Conservation (phyloP, 2,113 vertebrate genomes). For the Hucho hucho region DNA sequence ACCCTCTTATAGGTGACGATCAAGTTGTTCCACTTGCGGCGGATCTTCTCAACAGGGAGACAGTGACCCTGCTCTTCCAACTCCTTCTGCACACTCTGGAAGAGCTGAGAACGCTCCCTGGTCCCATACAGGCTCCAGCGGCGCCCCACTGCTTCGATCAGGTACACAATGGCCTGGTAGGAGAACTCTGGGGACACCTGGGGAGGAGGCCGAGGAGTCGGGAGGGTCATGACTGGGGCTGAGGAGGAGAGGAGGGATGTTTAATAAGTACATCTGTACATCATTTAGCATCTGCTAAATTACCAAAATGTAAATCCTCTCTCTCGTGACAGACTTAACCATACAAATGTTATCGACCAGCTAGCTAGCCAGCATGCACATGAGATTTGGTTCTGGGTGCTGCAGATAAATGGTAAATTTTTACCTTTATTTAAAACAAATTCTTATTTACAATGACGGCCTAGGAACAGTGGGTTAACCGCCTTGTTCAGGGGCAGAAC, state of each 20-base stretch:
- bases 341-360: no score
- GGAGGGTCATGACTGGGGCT: constrained; percentile 40
- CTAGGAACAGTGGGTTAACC: no score
- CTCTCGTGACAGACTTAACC: no score
- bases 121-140: constrained; percentile 74
- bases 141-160: constrained; percentile 72
- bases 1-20: constrained; percentile 79
- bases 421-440: no score
- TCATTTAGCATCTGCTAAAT: no score
- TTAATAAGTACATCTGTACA: background rate
- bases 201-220: constrained; percentile 20
- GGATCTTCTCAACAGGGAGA: constrained; percentile 73
- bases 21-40: constrained; percentile 80
- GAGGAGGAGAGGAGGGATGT: background rate
- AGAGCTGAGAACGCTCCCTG: constrained; percentile 74
- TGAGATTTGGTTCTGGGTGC: no score
- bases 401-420: no score
- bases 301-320: background rate
- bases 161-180: constrained; percentile 68
- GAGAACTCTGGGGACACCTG: constrained; percentile 69
- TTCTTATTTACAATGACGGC: no score
- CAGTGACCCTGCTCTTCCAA: constrained; percentile 70
- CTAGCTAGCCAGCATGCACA: no score
- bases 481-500: no score
- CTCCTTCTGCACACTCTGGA: constrained; percentile 77